Evolutionary conservation across 2,888 invertebrate genomes (phyloP), one percentile per base, ranked within the genome.

Genomic region (Phaonia tiefii): DNA sequence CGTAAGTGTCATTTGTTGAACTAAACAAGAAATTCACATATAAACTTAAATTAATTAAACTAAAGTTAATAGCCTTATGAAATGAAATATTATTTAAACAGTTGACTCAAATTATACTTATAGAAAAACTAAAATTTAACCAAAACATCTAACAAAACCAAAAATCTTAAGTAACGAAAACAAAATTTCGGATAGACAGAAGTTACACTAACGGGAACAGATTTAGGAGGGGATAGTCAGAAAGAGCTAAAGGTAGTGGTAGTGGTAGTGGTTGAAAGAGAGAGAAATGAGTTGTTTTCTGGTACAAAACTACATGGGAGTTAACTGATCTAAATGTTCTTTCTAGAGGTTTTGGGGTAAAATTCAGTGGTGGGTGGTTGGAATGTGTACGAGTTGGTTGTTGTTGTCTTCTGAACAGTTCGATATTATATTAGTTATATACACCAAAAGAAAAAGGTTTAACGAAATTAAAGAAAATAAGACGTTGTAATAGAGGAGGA

Each of bases 241-340:
- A 31, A 5, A 31, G 31, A 31, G 31, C 31, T 5, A 31, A 8
- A 31, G 31, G 31, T 31, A 31, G 31, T 5, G 31, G 31, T 31
- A 17, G 26, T n/a, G 22, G 20, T 37, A 31, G 31, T 5, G 31
- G 31, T 31, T 13, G 26, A 13, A n/a, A 15, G 20, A 58, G n/a
- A 60, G 39, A 60, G 37, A 17, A 17, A 17, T 20, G 11, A 63
- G 10, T 51, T 15, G 51, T 60, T n/a, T 54, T 51, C 20, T 22
- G 25, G 11, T 17, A 79, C 17, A 75, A 71, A 42, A 49, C 60
- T 78, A 73, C 69, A 31, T 63, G 26, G 58, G 37, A 37, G n/a
- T n/a, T n/a, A 60, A 49, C 37, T 37, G 42, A 54, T 54, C 54
- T 42, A 69, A 56, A 46, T 65, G 63, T 42, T 22, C 63, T 22